phyloP scores from a whole-genome alignment of 2,888 invertebrate genomes.

The Leptarthrus brevirostris region DNA sequence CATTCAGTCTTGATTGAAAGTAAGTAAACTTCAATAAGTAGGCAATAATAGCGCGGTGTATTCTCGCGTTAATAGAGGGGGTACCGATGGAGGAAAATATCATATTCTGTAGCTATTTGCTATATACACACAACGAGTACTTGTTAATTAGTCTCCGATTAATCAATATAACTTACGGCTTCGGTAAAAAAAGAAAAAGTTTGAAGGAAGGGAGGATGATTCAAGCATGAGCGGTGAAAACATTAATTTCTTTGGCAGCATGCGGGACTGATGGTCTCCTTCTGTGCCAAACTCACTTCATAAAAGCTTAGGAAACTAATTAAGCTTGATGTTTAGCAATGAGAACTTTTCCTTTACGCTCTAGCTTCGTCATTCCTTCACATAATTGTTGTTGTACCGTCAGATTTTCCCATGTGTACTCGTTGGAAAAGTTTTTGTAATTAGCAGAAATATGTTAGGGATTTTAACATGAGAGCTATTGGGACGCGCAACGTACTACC shows the following conservation, averaged over 20 bases:
- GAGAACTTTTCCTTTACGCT: neutral
- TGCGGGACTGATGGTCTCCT: neutral
- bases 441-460: slow-evolving; percentile 3
- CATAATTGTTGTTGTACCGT: neutral
- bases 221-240: neutral
- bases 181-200: neutral
- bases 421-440: neutral
- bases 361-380: neutral
- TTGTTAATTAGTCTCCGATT: neutral
- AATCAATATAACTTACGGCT: neutral
- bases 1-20: too few species aligned
- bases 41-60: too few species aligned
- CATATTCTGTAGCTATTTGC: too few species aligned
- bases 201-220: too few species aligned
- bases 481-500: neutral
- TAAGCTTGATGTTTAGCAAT: neutral
- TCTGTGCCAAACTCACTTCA: slow-evolving; percentile 1
- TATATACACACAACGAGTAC: too few species aligned
- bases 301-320: slow-evolving; percentile 3
- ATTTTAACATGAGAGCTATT: neutral
- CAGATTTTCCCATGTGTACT: slow-evolving; percentile 3
- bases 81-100: too few species aligned
- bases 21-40: too few species aligned
- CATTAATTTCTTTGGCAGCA: slow-evolving; percentile 1
- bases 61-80: too few species aligned